These are phyloP conservation scores for Mionectes macconnelli DNA, from an alignment of 2,113 vertebrate species.

Conservation along the genomic window DNA sequence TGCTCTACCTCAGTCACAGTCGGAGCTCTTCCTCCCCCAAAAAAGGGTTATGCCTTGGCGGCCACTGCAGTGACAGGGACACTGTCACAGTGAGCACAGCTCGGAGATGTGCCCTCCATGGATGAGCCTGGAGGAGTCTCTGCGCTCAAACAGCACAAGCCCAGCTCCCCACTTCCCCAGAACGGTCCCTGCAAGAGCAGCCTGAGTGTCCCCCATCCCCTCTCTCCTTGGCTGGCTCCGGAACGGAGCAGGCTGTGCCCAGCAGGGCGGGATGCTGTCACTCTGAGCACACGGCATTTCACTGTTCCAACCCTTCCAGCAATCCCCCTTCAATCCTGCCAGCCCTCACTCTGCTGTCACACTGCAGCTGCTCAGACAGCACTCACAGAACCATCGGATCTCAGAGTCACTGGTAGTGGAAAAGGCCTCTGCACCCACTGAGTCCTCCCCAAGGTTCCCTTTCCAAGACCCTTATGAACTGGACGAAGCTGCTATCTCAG, in stretches of 20 bases:
- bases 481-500: neutral
- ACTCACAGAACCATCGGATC: neutral
- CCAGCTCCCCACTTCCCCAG: neutral
- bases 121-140: neutral
- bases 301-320: neutral
- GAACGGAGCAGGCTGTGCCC: neutral
- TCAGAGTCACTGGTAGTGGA: neutral
- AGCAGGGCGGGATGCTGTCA: accelerated
- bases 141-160: neutral
- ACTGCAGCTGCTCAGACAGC: neutral
- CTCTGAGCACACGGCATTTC: accelerated
- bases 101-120: accelerated
- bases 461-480: neutral
- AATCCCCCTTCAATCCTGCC: neutral
- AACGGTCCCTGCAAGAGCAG: accelerated
- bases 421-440: neutral
- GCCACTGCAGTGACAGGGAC: neutral
- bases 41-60: too few species aligned
- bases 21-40: neutral
- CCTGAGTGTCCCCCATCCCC: accelerated
- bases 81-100: accelerated
- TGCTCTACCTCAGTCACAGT: neutral
- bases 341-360: neutral
- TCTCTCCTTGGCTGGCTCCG: neutral
- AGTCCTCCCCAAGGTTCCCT: neutral